phyloP scores from a whole-genome alignment of 2,113 vertebrate species.

The Campylomormyrus tamandua region DNA sequence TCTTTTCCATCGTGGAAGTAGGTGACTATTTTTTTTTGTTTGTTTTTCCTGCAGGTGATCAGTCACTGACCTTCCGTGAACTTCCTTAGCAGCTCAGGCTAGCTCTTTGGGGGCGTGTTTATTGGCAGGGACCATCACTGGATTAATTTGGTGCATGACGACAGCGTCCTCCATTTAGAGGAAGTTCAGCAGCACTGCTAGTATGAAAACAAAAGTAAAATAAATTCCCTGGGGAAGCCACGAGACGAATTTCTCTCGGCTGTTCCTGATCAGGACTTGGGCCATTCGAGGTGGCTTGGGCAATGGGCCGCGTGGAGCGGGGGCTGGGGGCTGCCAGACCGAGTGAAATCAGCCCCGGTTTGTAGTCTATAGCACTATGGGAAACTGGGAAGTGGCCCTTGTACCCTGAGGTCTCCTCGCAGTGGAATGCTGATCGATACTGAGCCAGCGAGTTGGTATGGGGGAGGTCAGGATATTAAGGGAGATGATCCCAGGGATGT shows the following conservation, averaged over 20 bases:
- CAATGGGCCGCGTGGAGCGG: too few species aligned
- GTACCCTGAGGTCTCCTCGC: background rate
- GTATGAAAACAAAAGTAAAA: background rate
- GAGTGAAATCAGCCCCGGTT: background rate
- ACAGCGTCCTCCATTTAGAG: background rate
- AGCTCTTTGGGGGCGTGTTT: background rate
- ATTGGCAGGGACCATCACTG: background rate
- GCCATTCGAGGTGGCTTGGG: background rate
- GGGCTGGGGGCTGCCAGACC: background rate
- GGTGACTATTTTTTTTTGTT: background rate
- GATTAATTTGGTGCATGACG: background rate
- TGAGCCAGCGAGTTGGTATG: background rate
- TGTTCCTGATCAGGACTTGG: background rate
- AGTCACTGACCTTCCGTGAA: background rate
- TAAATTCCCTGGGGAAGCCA: conserved; percentile 6
- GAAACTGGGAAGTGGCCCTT: background rate
- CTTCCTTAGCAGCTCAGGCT: background rate
- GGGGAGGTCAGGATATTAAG: background rate
- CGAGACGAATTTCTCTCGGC: background rate
- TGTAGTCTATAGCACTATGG: background rate
- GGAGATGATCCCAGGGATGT: background rate
- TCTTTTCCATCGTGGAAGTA: background rate
- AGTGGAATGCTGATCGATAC: background rate
- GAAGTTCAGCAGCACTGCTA: background rate
- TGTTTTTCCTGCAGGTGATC: background rate